Evolutionary conservation across 2,888 invertebrate genomes (phyloP), one percentile per base, ranked within the genome.

Genomic region (Lordiphosa fenestrarum): DNA sequence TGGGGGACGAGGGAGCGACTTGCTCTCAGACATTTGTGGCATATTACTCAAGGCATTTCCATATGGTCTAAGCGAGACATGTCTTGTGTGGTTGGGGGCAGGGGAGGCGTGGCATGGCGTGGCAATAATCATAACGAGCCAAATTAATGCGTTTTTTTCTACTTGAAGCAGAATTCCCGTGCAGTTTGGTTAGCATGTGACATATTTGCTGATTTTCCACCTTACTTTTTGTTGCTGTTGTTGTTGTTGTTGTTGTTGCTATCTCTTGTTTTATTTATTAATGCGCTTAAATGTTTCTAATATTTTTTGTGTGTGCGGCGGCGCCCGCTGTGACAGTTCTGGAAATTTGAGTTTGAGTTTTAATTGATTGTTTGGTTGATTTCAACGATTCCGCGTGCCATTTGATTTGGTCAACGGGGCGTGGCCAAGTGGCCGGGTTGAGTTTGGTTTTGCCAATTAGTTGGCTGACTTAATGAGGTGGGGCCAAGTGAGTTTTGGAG

Each of bases 81-180:
- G 23, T 36, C 19, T 19, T 38, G 5, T 23, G 15, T 13, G 39
- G 37, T n/a, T 12, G 25, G 13, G 23, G n/a, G 53, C 39, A 33
- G 12, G 13, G 53, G 30, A 30, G 66, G 66, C 59, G 53, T 53
- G 66, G 48, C 59, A 35, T 69, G 84, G 82, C 78, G 80, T 84
- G 82, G 82, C 82, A 70, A 71, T 84, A 84, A 76, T 81, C 76
- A 81, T 86, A 85, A 85, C 85, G 85, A 85, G 85, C 77, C 71
- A 83, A 86, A 87, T 87, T 87, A 87, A 87, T 87, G 87, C 74
- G 85, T 82, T 84, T 86, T 80, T 75, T 83, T 76, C 82, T 74
- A 86, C 75, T 84, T 87, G 81, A 81, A 73, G 87, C 87, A 87
- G 86, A 84, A 86, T 78, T 87, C 87, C 77, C 87, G 85, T 83